These are phyloP conservation scores for Callyntrura sp. DNA, from an alignment of 2,888 invertebrate species.

Conservation along the genomic window DNA sequence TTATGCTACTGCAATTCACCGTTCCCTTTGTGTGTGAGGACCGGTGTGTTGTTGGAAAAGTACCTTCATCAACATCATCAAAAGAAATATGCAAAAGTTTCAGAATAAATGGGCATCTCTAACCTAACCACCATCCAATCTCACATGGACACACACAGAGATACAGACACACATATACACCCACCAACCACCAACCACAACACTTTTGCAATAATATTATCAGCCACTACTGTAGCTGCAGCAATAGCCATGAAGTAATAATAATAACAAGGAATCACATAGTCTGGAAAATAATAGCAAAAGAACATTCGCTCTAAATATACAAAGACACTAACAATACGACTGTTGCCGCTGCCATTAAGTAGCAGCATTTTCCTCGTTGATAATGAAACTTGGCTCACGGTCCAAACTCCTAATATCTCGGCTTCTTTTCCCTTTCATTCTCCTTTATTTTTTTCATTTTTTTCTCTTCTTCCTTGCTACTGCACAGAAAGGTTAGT, in stretches of 20 bases:
- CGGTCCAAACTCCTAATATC: constrained; percentile 47
- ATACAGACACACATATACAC: too few relatives aligned
- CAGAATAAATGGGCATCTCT: constrained; percentile 27
- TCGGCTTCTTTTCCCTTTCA: too few relatives aligned
- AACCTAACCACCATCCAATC: constrained; percentile 30
- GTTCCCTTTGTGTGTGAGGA: too few relatives aligned
- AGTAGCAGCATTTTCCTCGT: constrained; percentile 39
- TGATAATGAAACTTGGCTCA: constrained; percentile 67
- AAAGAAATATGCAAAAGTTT: constrained; percentile 45
- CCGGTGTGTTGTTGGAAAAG: constrained; percentile 28
- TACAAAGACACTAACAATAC: constrained; percentile 36
- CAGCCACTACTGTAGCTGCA: constrained; percentile 4
- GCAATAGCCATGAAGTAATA: background rate
- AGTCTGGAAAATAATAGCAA: background rate
- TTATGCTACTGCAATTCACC: constrained; percentile 22
- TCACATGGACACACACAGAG: background rate
- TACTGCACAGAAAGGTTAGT: constrained; percentile 10
- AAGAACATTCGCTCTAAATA: background rate
- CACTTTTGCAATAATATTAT: constrained; percentile 46
- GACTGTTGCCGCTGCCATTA: constrained; percentile 40
- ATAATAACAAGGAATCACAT: background rate
- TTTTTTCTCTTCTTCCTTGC: constrained; percentile 31
- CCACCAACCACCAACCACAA: constrained; percentile 10
- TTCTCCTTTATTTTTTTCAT: background rate
- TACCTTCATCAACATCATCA: constrained; percentile 1